A percentile compares a stretch with the other conserved stretches of the same genome.
Conservation (phyloP, 2,888 invertebrate species). For the Cheilosia impressa region DNA sequence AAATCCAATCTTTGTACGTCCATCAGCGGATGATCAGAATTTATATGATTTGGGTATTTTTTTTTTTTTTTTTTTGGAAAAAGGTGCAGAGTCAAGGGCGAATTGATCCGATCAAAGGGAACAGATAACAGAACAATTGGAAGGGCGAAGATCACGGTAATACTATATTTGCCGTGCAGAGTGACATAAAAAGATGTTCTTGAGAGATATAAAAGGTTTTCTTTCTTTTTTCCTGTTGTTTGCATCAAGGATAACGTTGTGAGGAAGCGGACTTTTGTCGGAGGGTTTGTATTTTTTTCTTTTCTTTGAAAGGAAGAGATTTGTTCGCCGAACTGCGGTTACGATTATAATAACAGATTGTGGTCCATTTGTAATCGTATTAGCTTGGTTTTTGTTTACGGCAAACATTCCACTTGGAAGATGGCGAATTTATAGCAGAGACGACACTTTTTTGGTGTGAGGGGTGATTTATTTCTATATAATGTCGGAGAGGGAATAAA, state of each 20-base stretch:
- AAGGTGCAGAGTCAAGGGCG: neutral
- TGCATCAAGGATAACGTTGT: neutral
- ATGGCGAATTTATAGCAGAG: too few species aligned
- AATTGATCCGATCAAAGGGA: too few species aligned
- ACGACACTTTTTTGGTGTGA: too few species aligned
- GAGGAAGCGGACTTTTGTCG: neutral
- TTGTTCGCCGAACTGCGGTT: neutral
- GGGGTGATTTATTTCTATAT: too few species aligned
- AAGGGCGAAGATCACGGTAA: neutral
- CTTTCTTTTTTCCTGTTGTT: neutral
- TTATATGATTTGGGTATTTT: neutral
- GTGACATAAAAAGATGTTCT: neutral
- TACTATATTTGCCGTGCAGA: neutral
- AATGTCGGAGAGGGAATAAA: too few species aligned
- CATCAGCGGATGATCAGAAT: neutral
- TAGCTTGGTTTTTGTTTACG: neutral
- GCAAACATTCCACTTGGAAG: too few species aligned
- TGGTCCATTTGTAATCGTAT: neutral
- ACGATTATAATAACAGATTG: slow-evolving; percentile 3
- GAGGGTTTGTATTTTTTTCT: neutral
- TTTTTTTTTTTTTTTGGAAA: neutral
- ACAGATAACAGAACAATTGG: neutral
- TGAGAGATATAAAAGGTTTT: neutral
- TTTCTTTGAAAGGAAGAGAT: neutral
- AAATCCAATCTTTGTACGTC: neutral